A percentile compares a stretch with the other conserved stretches of the same genome.
These are phyloP conservation scores for Luperina nickerlii DNA, from an alignment of 2,888 invertebrate genomes.

Conservation along the genomic window DNA sequence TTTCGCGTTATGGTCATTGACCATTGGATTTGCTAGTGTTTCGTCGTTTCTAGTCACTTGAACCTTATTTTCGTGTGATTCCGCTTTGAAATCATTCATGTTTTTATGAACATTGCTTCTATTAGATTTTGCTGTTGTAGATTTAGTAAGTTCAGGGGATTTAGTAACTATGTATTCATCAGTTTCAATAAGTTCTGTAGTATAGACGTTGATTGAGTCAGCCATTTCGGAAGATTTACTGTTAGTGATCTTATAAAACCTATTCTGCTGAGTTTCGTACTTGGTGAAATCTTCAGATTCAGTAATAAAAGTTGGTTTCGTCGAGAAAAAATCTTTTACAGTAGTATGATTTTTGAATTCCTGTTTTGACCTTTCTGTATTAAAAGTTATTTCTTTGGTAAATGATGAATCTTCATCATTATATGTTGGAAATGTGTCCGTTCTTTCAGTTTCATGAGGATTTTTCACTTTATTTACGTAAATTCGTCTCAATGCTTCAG, in stretches of 20 bases:
- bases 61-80: constrained; percentile 25
- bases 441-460: constrained; percentile 28
- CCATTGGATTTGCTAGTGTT: constrained; percentile 12
- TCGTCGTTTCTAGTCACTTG: constrained; percentile 13
- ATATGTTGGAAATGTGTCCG: constrained; percentile 23
- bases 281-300: constrained; percentile 39
- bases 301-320: constrained; percentile 33
- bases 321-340: constrained; percentile 13
- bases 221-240: constrained; percentile 17
- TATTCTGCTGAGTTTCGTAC: constrained; percentile 23
- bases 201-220: constrained; percentile 14
- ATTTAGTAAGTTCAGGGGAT: constrained; percentile 20
- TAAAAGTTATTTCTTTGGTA: constrained; percentile 10
- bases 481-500: constrained; percentile 35
- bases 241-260: constrained; percentile 27
- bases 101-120: constrained; percentile 7
- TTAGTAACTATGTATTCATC: constrained; percentile 17
- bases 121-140: constrained; percentile 4
- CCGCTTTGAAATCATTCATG: constrained; percentile 20
- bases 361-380: constrained; percentile 27
- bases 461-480: constrained; percentile 42
- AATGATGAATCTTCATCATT: constrained; percentile 19
- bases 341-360: constrained; percentile 25
- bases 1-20: constrained; percentile 34
- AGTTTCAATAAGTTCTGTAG: constrained; percentile 26